Evolutionary conservation across 2,797 vertebrate species (phyloP), one percentile per base, ranked within the genome.

Genomic region (Oreochromis grahami): DNA sequence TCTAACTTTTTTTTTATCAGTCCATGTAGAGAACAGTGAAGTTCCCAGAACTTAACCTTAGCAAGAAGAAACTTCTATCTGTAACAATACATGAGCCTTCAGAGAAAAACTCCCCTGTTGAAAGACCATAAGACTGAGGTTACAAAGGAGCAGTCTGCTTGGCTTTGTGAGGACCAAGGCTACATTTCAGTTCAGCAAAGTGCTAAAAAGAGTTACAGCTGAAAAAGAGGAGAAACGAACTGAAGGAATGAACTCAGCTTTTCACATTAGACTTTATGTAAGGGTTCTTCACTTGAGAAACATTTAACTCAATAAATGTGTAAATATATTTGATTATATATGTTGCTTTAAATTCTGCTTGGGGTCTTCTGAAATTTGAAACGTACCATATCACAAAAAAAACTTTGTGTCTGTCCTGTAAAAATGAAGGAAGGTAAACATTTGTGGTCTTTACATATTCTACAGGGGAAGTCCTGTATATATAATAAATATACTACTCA

Each of bases 151-250:
- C 60, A 29, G 55, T 29, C n/a, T 83, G 80, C 85, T 81, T 82
- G 72, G 83, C 81, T 89, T 77, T 65, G 63, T 17, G 68, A 58
- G 48, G 26, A 77, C 53, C 50, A 80, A 87, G 86, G 86, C 65
- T 80, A 8, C n/a, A 4, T 43, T n/a, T 3, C 26, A 79, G 60
- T 84, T 78, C 63, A 74, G 55, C 78, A n/a, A 63, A 29, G 32
- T 13, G 11, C n/a, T 56, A 45, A 58, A 38, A 14, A 78, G 76
- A 56, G 52, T 65, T 58, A 6, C 63, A 78, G 63, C 52, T 51
- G 32, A 72, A 34, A 34, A 72, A 29, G 9, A 48, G 9, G 36
- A 14, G 29, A 32, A 41, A 52, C 24, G 14, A 45, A 19, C 65
- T 29, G 21, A 72, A 29, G 43, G 29, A 72, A 68, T 24, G 19